These are phyloP conservation scores for Peromyscus nudipes DNA, from an alignment of 2,797 vertebrate genomes.

Conservation along the genomic window DNA sequence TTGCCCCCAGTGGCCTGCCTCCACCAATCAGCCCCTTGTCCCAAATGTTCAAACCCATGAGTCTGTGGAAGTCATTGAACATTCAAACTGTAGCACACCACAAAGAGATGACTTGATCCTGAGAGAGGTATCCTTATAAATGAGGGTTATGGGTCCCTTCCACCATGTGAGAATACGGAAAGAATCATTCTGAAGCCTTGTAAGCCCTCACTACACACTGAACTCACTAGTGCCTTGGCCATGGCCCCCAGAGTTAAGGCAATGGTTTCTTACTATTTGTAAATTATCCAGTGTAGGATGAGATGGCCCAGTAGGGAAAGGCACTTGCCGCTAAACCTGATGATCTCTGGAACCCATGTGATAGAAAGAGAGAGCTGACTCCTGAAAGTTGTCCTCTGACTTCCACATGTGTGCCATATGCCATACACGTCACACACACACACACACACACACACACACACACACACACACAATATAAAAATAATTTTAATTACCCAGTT, in stretches of 20 bases:
- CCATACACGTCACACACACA: not conserved
- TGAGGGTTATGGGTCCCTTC: not conserved
- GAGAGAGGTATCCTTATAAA: not conserved
- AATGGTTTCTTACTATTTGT: not conserved
- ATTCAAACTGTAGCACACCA: not conserved
- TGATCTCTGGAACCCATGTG: not conserved
- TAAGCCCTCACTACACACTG: not conserved
- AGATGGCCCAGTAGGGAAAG: not conserved
- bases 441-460: not conserved
- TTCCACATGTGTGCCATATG: not conserved
- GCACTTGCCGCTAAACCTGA: not conserved
- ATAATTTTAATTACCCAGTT: not conserved
- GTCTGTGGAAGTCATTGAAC: no score
- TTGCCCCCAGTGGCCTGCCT: not conserved
- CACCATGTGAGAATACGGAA: not conserved
- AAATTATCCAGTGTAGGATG: not conserved
- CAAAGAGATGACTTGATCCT: not conserved
- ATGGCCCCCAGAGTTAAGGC: not conserved
- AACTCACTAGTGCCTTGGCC: not conserved
- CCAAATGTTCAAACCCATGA: not conserved
- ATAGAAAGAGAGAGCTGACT: not conserved
- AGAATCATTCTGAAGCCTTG: not conserved
- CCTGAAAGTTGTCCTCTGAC: not conserved
- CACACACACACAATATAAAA: not conserved
- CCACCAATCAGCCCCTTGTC: not conserved